These are phyloP conservation scores for Perizoma affinitatum DNA, from an alignment of 2,888 invertebrate genomes.

Conservation along the genomic window DNA sequence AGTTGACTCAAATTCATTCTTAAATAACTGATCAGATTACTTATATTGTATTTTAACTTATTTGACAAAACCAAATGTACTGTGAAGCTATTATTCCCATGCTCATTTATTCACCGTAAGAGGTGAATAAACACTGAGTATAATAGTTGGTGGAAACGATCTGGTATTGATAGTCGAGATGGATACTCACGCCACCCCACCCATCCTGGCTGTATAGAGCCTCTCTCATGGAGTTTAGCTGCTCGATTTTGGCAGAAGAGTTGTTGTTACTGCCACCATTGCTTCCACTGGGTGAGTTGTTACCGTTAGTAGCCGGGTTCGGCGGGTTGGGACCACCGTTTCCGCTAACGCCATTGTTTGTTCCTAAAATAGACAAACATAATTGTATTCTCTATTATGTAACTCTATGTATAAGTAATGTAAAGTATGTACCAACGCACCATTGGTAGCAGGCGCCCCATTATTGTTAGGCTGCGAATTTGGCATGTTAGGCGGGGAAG, in stretches of 20 bases:
- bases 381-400: constrained; percentile 9
- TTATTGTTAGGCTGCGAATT: constrained; percentile 78
- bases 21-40: too few relatives aligned
- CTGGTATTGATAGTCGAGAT: too few relatives aligned
- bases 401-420: constrained; percentile 11
- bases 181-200: constrained; percentile 93
- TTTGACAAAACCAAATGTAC: too few relatives aligned
- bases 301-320: constrained; percentile 65
- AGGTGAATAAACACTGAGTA: too few relatives aligned
- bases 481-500: constrained; percentile 75
- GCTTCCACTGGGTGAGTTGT: constrained; percentile 68
- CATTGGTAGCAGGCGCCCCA: constrained; percentile 74
- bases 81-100: too few relatives aligned
- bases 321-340: constrained; percentile 78
- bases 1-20: too few relatives aligned
- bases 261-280: constrained; percentile 80
- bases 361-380: constrained; percentile 53
- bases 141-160: too few relatives aligned
- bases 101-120: too few relatives aligned
- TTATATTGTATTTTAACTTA: too few relatives aligned
- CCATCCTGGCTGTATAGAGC: constrained; percentile 96
- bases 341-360: constrained; percentile 69
- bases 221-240: constrained; percentile 95
- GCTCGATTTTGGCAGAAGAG: constrained; percentile 92
- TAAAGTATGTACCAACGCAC: constrained; percentile 46